Evolutionary conservation across 2,113 vertebrate species (phyloP).

Genomic region (Rissa tridactyla): DNA sequence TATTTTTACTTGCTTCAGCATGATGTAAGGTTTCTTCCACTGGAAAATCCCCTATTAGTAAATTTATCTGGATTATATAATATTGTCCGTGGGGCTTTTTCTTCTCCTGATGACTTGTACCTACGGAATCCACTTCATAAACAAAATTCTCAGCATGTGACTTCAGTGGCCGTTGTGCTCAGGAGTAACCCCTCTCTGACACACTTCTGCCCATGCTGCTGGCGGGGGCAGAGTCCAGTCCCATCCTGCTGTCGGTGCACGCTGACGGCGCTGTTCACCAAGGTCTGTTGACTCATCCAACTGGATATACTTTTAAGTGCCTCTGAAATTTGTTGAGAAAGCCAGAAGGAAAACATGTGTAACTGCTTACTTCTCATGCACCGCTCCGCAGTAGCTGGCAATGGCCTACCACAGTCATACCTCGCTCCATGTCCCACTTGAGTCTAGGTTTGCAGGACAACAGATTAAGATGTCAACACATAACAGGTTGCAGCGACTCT

Average conservation of each 20-base stretch:
- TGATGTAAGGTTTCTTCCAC: conserved; percentile 66
- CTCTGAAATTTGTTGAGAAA: not conserved
- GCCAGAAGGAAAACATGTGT: not conserved
- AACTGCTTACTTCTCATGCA: not conserved
- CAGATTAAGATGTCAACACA: not conserved
- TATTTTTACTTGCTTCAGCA: conserved; percentile 57
- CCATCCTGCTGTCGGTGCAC: not conserved
- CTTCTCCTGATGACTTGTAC: conserved; percentile 18
- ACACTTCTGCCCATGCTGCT: not conserved
- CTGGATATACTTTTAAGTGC: not conserved
- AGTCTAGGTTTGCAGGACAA: accelerated
- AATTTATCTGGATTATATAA: conserved; percentile 54
- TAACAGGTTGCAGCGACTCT: not conserved
- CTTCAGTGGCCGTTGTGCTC: not conserved
- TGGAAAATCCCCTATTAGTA: conserved; percentile 64
- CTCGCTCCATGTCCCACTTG: accelerated
- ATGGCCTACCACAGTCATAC: not conserved
- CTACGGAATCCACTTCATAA: conserved; percentile 3
- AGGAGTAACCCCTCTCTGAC: conserved; percentile 4
- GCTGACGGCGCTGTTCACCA: not conserved
- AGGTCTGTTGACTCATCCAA: not conserved
- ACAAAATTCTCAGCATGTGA: conserved; percentile 22
- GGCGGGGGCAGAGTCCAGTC: not conserved
- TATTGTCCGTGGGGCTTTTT: conserved; percentile 29
- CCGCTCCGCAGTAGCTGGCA: not conserved